phyloP scores from a whole-genome alignment of 2,888 invertebrate genomes.

The Catocala nupta region DNA sequence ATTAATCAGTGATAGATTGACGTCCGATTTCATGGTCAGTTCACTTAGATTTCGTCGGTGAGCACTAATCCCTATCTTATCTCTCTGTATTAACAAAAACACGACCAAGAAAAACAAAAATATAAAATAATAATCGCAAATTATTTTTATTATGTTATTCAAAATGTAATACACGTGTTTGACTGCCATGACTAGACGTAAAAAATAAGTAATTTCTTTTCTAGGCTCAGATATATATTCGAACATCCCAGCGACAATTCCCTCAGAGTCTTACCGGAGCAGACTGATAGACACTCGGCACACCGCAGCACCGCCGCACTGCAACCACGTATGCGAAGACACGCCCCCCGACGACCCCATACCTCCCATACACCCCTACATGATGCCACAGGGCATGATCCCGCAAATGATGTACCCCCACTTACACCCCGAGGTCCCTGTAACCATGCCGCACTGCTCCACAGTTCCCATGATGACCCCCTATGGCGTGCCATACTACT shows the following conservation, averaged over 20 bases:
- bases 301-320: constrained; percentile 49
- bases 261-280: constrained; percentile 56
- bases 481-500: constrained; percentile 80
- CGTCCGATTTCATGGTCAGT: too few relatives aligned
- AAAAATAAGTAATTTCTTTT: constrained; percentile 9
- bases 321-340: constrained; percentile 60
- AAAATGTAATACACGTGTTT: too few relatives aligned
- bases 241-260: constrained; percentile 69
- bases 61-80: too few relatives aligned
- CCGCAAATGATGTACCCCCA: constrained; percentile 70
- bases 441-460: constrained; percentile 61
- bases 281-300: constrained; percentile 59
- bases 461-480: constrained; percentile 73
- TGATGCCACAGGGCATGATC: constrained; percentile 54
- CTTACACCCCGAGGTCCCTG: constrained; percentile 62
- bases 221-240: constrained; percentile 79
- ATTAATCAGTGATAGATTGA: too few relatives aligned
- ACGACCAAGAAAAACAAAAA: too few relatives aligned
- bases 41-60: too few relatives aligned
- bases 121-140: too few relatives aligned
- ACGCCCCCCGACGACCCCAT: constrained; percentile 62
- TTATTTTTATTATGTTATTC: too few relatives aligned
- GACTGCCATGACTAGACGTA: too few relatives aligned
- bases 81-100: too few relatives aligned
- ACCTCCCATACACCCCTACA: constrained; percentile 61